A percentile compares a stretch with the other conserved stretches of the same genome.
phyloP scores from a whole-genome alignment of 2,797 vertebrate species.

The Bradypus variegatus region DNA sequence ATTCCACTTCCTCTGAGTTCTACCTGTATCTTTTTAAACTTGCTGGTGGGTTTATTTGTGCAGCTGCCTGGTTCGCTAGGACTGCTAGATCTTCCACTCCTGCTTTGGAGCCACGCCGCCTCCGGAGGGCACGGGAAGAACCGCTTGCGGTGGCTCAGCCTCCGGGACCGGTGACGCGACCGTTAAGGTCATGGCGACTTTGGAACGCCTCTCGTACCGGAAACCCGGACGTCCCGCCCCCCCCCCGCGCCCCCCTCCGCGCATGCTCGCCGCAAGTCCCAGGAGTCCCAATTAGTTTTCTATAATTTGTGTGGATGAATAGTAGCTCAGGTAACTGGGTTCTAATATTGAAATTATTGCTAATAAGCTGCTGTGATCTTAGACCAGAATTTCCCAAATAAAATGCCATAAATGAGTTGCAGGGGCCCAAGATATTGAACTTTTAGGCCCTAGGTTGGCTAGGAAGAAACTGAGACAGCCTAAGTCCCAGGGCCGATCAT shows the following conservation, averaged over 20 bases:
- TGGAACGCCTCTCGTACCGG: rapidly evolving
- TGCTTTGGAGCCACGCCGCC: background rate
- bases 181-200: rapidly evolving
- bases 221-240: background rate
- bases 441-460: background rate
- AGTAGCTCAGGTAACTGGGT: background rate
- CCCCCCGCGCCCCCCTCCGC: background rate
- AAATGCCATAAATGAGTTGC: background rate
- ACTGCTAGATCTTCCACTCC: conserved; percentile 49
- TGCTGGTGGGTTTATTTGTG: conserved; percentile 52
- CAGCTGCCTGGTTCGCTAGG: conserved; percentile 42
- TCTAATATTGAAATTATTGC: background rate
- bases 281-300: background rate
- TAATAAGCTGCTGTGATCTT: background rate
- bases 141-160: rapidly evolving
- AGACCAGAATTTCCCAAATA: background rate
- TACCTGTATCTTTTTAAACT: conserved; percentile 43
- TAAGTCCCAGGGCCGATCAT: background rate
- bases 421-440: background rate
- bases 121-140: rapidly evolving
- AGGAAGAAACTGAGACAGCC: background rate
- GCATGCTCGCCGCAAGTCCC: too few species aligned
- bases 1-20: conserved; percentile 63
- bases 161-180: rapidly evolving
- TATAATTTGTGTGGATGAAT: background rate